Base-by-base conservation (phyloP, 2,888 invertebrate genomes). In the Phyto melanocephala region DNA sequence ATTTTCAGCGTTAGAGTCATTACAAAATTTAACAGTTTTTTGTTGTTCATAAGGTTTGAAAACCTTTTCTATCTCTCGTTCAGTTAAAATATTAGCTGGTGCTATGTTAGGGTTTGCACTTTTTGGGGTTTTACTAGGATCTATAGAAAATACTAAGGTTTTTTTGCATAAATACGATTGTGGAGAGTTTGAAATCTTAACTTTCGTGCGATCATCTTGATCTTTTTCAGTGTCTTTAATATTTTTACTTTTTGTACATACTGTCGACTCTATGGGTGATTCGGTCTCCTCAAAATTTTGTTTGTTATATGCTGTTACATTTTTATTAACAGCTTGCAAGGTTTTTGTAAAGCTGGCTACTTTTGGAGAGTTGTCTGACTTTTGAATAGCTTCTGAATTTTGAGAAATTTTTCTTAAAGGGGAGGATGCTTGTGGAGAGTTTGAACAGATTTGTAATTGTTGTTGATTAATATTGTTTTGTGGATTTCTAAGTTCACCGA, bases 41-140 rank as follows among this genome's bases (percentile, higher is more conserved):
- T 68, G 40, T 17, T 50, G 24, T 2, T 58, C 37, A 47, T 54
- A 68, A 1, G 71, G 45, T 10, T 28, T 63, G 4, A 71, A 82
- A 40, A 76, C 54, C 15, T 79, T 67, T 7, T 35, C 79, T 50
- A 79, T 54, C 7, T 82, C 65, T 24, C 42, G 15, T 54, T 24
- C 42, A 0, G 4, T 72, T 24, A 72, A 40, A 35, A 71, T 15
- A 45, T 13, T 47, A 3, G 6, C 5, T 17, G 40, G 15, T 13
- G 13, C 24, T 24, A 1, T 11, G 37, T 58, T 35, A 0, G 17
- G 8, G 5, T 11, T 0, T 7, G 15, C 11, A 56, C 40, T 24
- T 17, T 24, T 17, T 45, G 0, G 3, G 11, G 28, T 5, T 13
- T 37, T 40, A 5, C 2, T 42, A 1, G 28, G 15, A 15, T 56